Percentiles rank a stretch among this genome's conserved stretches.
Conservation (phyloP, 2,113 vertebrate species). For the Uria lomvia region DNA sequence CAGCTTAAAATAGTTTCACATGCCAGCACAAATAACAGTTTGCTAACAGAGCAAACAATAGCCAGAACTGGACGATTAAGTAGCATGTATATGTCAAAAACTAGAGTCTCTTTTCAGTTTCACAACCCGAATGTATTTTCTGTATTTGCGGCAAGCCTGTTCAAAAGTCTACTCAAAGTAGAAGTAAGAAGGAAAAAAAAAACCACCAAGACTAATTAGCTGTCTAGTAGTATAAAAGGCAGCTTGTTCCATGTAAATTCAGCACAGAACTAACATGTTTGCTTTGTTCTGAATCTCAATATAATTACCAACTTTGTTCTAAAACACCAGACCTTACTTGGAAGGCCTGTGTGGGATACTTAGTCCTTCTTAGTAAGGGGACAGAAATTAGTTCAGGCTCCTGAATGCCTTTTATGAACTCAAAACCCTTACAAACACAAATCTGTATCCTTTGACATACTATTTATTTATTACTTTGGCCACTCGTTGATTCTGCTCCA, state of each 20-base stretch:
- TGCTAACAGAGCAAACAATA: constrained; percentile 49
- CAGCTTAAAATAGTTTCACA: constrained; percentile 53
- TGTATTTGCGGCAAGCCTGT: neutral
- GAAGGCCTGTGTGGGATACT: neutral
- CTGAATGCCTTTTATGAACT: neutral
- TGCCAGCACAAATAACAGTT: constrained; percentile 41
- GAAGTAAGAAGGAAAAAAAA: neutral
- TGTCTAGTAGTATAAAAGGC: neutral
- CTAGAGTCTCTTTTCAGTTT: neutral
- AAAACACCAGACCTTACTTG: neutral
- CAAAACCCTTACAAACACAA: neutral
- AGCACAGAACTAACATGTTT: neutral
- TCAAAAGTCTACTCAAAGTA: neutral
- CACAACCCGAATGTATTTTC: constrained; percentile 3
- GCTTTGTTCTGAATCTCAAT: neutral
- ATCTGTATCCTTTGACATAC: neutral
- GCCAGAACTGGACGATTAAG: neutral
- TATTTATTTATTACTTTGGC: neutral
- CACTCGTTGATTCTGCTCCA: neutral
- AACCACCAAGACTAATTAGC: neutral
- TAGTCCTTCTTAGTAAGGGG: neutral
- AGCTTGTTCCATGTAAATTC: constrained; percentile 23
- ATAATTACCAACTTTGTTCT: neutral
- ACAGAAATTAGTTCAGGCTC: neutral
- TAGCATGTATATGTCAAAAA: neutral